Evolutionary conservation across 2,888 invertebrate genomes (phyloP).

Genomic region (Mamestra brassicae): DNA sequence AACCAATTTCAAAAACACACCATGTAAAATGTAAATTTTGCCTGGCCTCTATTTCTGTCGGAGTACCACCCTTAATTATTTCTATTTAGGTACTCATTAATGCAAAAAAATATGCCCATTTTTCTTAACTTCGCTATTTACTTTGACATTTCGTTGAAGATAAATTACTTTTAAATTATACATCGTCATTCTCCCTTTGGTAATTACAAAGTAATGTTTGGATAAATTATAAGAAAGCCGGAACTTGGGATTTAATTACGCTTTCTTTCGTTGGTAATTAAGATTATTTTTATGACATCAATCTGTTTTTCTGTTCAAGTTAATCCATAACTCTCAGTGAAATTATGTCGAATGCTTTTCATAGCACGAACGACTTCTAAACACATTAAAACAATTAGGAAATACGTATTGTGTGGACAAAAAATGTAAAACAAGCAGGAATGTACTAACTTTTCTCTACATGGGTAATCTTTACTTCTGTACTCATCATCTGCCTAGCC

Average conservation of each 20-base stretch:
- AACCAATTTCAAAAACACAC: background rate
- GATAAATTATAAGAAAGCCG: constrained; percentile 21
- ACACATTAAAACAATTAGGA: background rate
- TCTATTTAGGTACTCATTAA: constrained; percentile 18
- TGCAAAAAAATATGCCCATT: constrained; percentile 1
- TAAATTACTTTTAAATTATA: constrained; percentile 56
- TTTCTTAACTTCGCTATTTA: constrained; percentile 18
- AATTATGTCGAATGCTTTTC: background rate
- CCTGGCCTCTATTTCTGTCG: background rate
- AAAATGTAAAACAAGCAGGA: background rate
- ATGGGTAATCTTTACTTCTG: too few relatives aligned
- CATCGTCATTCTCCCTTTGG: constrained; percentile 31
- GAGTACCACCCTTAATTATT: background rate
- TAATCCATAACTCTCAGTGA: background rate
- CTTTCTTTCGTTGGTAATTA: constrained; percentile 15
- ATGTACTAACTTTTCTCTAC: too few relatives aligned
- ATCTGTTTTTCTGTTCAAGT: background rate
- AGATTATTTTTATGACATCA: constrained; percentile 9
- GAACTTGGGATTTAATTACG: constrained; percentile 30
- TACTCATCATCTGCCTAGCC: too few relatives aligned
- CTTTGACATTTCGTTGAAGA: constrained; percentile 32
- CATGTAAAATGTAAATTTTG: background rate
- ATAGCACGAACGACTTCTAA: background rate
- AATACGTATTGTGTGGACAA: too few relatives aligned
- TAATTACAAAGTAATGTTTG: constrained; percentile 43